phyloP scores from a whole-genome alignment of 1,140 invertebrate species.

The Nebria ingens region DNA sequence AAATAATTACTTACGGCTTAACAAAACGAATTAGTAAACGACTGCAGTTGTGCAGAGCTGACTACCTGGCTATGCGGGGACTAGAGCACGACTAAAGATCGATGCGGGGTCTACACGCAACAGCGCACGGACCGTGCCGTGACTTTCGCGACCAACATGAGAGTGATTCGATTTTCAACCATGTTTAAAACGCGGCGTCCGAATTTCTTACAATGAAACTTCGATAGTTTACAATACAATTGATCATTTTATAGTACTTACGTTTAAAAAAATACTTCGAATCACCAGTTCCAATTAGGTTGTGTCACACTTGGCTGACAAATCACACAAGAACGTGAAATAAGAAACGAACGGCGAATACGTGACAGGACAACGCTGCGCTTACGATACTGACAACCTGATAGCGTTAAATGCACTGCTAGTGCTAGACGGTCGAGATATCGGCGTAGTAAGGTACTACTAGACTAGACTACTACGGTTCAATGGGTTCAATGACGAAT shows the following conservation, averaged over 20 bases:
- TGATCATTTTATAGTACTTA: background rate
- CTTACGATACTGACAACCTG: background rate
- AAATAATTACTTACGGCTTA: conserved; percentile 27
- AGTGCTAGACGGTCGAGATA: background rate
- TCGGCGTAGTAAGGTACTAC: background rate
- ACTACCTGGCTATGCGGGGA: conserved; percentile 26
- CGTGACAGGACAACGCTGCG: too few species aligned
- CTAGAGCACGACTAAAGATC: conserved; percentile 32
- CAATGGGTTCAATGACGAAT: background rate
- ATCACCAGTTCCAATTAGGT: background rate
- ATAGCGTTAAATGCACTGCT: background rate
- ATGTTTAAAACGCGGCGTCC: background rate
- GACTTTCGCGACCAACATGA: background rate
- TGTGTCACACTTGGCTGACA: conserved; percentile 4
- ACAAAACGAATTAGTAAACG: conserved; percentile 22
- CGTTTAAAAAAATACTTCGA: background rate
- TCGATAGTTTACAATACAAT: background rate
- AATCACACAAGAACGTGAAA: background rate
- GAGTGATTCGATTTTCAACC: background rate
- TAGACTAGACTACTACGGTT: background rate
- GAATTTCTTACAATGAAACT: background rate
- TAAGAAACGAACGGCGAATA: background rate
- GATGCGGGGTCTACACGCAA: conserved; percentile 27
- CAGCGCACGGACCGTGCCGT: conserved; percentile 23
- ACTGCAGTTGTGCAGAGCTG: conserved; percentile 19